Evolutionary conservation across 1,140 invertebrate species (phyloP), one percentile per base, ranked within the genome.

Genomic region (Drosophila watanabei): DNA sequence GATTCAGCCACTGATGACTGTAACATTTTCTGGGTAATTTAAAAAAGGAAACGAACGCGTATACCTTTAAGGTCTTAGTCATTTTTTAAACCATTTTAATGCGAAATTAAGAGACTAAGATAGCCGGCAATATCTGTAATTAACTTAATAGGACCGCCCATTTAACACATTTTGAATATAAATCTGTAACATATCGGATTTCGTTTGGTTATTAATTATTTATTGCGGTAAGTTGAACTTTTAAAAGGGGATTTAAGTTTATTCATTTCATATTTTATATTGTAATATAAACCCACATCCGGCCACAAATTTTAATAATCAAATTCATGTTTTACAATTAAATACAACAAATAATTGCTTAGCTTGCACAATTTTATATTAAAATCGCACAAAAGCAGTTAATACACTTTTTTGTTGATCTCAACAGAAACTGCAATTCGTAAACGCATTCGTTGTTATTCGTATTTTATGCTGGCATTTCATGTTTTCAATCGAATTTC

Each of bases 11-110:
- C 45, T 20, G 65, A 35, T 68, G 51, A 72, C 49, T 71, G 65
- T 71, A 73, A 59, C 14, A 58, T 62, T 32, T 39, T 69, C 46
- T 35, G 63, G 3, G 59, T 62, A 33, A 20, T 66, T 66, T 58
- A 6, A 16, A 33, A 14, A 37, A 72, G 66, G 69, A 72, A 73
- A 60, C 39, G 11, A 71, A 35, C 18, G 54, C 18, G 13, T 54
- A 43, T 66, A 30, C 39, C n/a, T 66, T 66, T 39, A 30, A 9
- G 20, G 45, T 46, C 18, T 30, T 60, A 10, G 24, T 30, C 13
- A 37, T 16, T 32, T 32, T 63, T 33, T 20, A 10, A 68, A 35
- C n/a, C 45, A 14, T 37, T 37, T 62, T n/a, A 9, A 37, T 32
- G 35, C 60, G 18, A 45, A 37, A 45, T 70, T 51, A 39, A 37